Base-by-base conservation (phyloP, 2,113 vertebrate genomes). In the Epinephelus cyanopodus region DNA sequence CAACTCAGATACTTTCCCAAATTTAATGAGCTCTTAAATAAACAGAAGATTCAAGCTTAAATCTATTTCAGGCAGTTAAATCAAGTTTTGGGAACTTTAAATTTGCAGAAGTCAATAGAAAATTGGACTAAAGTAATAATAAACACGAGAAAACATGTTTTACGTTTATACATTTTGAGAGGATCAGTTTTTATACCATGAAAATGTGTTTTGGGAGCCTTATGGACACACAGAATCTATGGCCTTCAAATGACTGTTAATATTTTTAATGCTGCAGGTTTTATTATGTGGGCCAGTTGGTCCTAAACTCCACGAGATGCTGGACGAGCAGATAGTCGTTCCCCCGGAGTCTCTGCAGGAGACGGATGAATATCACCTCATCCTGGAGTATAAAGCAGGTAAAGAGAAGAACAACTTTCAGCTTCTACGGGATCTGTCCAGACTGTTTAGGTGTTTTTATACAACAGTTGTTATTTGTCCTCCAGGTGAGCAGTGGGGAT, bases 361-460 rank as follows among this genome's bases (percentile, higher is more conserved):
- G 87, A 92, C 86, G 0, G 98, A 99, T 58, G 97, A 99, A 87
- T 99, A 95, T 87, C 98, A 99, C 89, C 97, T 99, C 52, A 99
- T 99, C 86, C 93, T 99, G 93, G 98, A 99, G 86, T 99, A 99
- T 84, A 96, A 97, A 95, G 96, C 96, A 95, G 98, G 98, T 99
- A 94, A 73, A 80, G 70, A 53, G 23, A 13, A 19, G 9, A 45
- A 1, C 4, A 25, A 50, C 42, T 19, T 8, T 42, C 72, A 23
- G 37, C 72, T 45, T 2, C 0, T 12, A 0, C 3, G 0, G 10
- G 0, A 13, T 47, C n/a, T 27, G 25, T 18, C 66, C n/a, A 48
- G 25, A 50, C 69, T 23, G 54, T 25, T 18, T 0, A 11, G 18
- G 27, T 21, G 19, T 27, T 37, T 12, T 29, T 7, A 37, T 12